Conservation (phyloP, 2,113 vertebrate species). For the Callithrix jacchus region DNA sequence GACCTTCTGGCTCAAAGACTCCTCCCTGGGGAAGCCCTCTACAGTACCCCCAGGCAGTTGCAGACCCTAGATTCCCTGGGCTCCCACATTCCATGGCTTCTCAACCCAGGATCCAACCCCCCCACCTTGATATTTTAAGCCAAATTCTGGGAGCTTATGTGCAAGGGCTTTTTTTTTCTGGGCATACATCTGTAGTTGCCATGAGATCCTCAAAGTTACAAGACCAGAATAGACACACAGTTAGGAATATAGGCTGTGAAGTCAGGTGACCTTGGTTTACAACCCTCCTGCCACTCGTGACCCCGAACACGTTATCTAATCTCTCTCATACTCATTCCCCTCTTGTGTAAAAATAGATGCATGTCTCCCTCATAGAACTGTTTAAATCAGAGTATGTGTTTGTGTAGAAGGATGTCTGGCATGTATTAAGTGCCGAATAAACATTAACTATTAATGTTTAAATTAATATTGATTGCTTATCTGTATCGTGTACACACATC, state of each 20-base stretch:
- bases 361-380: not conserved
- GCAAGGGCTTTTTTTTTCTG: not conserved
- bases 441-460: not conserved
- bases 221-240: not conserved
- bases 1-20: constrained; percentile 81
- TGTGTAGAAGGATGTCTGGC: not conserved
- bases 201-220: not conserved
- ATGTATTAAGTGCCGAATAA: not conserved
- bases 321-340: not conserved
- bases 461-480: not conserved
- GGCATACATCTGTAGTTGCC: not conserved
- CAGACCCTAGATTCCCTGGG: not conserved
- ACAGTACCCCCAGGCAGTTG: constrained; percentile 24
- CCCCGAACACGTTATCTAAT: not conserved
- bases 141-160: not conserved
- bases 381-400: not conserved
- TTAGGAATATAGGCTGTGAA: not conserved
- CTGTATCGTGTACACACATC: not conserved
- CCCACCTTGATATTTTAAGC: not conserved
- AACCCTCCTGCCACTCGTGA: not conserved
- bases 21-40: constrained; percentile 45
- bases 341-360: not conserved
- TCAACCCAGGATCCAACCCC: not conserved
- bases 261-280: not conserved
- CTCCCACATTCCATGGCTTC: not conserved